A percentile compares a stretch with the other conserved stretches of the same genome.
Conservation (phyloP, 2,113 vertebrate genomes). For the Oreochromis spilurus region DNA sequence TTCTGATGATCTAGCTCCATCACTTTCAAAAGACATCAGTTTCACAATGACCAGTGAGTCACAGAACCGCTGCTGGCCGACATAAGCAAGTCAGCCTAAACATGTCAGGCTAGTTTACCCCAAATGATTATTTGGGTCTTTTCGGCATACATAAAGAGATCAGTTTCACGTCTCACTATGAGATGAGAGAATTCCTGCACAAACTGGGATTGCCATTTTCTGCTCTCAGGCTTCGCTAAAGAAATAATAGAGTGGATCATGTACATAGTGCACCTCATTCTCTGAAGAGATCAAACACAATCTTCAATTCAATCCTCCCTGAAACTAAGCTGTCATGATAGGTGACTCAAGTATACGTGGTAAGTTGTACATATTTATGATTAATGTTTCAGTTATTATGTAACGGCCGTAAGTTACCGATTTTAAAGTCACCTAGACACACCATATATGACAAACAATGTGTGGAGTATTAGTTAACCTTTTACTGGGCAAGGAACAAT, state of each 20-base stretch:
- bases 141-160: neutral
- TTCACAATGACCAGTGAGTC: neutral
- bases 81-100: neutral
- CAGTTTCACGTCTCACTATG: neutral
- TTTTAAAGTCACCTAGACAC: neutral
- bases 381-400: neutral
- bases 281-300: neutral
- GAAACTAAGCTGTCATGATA: neutral
- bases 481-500: neutral
- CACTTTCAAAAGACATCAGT: neutral
- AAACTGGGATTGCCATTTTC: neutral
- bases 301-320: neutral
- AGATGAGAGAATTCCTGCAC: neutral
- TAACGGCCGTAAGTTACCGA: neutral
- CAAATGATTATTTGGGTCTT: neutral
- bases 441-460: neutral
- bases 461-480: neutral
- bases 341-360: neutral
- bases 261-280: neutral
- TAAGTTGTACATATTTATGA: neutral
- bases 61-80: neutral
- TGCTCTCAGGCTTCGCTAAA: neutral
- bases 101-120: neutral
- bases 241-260: neutral
- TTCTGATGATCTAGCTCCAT: neutral